Percentiles rank a stretch among this genome's conserved stretches.
These are phyloP conservation scores for Aldabrachelys gigantea DNA, from an alignment of 2,113 vertebrate genomes.

Conservation along the genomic window DNA sequence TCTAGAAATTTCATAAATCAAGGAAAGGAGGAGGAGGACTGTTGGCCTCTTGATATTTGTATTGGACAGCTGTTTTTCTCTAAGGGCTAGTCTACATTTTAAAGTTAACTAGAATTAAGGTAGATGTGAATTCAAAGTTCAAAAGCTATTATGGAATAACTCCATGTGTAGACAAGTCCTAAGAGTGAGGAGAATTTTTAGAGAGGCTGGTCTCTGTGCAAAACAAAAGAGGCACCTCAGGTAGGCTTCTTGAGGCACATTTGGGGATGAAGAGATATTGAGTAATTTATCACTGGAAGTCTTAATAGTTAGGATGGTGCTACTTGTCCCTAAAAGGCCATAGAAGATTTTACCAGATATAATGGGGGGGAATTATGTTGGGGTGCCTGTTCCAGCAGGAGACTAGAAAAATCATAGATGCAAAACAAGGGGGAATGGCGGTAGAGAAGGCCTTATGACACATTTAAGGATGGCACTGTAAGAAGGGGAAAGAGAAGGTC, in stretches of 20 bases:
- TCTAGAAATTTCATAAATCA: slow-evolving; percentile 45
- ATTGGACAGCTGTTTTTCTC: not conserved
- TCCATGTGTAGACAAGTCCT: not conserved
- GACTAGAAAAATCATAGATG: not conserved
- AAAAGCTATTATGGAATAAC: not conserved
- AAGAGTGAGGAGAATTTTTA: not conserved
- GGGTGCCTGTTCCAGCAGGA: not conserved
- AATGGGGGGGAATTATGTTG: not conserved
- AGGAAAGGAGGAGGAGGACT: slow-evolving; percentile 12
- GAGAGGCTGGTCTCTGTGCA: not conserved
- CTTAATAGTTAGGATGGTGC: not conserved
- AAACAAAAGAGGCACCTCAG: not conserved
- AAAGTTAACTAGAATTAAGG: not conserved
- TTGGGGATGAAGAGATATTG: not conserved
- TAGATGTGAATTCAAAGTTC: not conserved
- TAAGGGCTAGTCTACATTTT: not conserved
- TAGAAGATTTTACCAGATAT: not conserved
- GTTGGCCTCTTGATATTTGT: not conserved
- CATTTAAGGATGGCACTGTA: not conserved
- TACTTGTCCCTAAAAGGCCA: not conserved
- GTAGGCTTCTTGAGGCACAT: not conserved
- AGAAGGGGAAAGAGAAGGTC: not conserved
- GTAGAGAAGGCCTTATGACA: not conserved
- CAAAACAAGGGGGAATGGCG: not conserved
- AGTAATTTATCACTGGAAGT: not conserved